Evolutionary conservation across 2,888 invertebrate genomes (phyloP), one percentile per base, ranked within the genome.

Genomic region (Brachyptera risi): DNA sequence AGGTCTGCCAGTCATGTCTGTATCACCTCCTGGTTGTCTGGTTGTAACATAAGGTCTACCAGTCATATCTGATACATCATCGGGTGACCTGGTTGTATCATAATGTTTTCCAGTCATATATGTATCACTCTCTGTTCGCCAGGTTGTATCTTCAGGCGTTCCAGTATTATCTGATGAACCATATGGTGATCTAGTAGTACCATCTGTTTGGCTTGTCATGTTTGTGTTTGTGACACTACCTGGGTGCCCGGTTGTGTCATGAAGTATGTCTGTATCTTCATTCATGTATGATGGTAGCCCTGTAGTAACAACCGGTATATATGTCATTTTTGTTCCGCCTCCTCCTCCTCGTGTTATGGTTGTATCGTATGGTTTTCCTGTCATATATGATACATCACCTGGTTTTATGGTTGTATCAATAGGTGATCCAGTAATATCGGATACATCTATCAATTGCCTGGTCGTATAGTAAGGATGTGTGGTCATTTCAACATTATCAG

Each of bases 391-490:
- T 5, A 38, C 17, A 9, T 38, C 17, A 31, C 9, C 21, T 27
- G 27, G 35, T 4, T 21, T 27, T 19, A 3, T 51, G 26, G 21
- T 56, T 37, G 9, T 35, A 37, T 31, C 5, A 31, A 35, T 4
- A 7, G 1, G 1, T 7, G 11, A 17, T 40, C 35, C 21, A 17
- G 21, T 4, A 23, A 15, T 19, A 23, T 56, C 13, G 31, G 21
- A n/a, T n/a, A n/a, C n/a, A n/a, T n/a, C n/a, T n/a, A n/a, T n/a
- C n/a, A n/a, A n/a, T n/a, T 27, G 9, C 27, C 54, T 17, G 13
- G 24, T 31, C 35, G 66, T 58, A 5, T 42, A 56, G 57, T 65
- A 65, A 44, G n/a, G 2, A 19, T 27, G 19, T 17, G 4, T 24
- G 26, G 54, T 3, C 21, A 51, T 56, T 17, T 58, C 51, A 24